Evolutionary conservation across 1,140 invertebrate species (phyloP).

Genomic region (Meteorus sp.): DNA sequence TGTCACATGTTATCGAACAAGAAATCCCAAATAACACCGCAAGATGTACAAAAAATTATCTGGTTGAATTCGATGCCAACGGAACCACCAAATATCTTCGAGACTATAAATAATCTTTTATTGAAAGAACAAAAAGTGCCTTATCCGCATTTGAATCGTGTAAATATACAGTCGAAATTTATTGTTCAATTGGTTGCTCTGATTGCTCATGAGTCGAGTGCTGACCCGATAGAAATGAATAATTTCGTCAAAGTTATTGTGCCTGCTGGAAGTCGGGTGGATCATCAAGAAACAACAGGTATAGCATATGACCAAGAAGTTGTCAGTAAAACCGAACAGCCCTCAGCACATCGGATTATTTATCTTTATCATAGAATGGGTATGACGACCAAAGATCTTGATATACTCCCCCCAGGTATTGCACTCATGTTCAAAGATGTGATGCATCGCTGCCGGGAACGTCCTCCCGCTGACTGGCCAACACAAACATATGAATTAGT

Average conservation of each 20-base stretch:
- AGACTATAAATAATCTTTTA: conserved; percentile 70
- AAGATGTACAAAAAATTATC: conserved; percentile 64
- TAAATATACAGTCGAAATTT: conserved; percentile 74
- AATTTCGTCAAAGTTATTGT: conserved; percentile 49
- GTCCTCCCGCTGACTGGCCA: conserved; percentile 79
- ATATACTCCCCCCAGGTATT: conserved; percentile 75
- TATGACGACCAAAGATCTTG: conserved; percentile 71
- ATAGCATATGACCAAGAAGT: conserved; percentile 44
- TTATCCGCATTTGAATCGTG: conserved; percentile 71
- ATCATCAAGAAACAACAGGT: conserved; percentile 43
- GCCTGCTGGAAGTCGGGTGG: conserved; percentile 47
- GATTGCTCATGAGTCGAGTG: conserved; percentile 34
- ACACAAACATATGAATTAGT: conserved; percentile 75
- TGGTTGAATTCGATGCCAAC: conserved; percentile 65
- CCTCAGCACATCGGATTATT: conserved; percentile 41
- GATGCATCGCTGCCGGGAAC: conserved; percentile 73
- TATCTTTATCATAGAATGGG: conserved; percentile 49
- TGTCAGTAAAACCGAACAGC: conserved; percentile 36
- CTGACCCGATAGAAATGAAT: conserved; percentile 37
- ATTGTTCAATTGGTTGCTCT: conserved; percentile 67
- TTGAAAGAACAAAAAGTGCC: conserved; percentile 54
- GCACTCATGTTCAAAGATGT: conserved; percentile 75
- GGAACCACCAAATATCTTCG: conserved; percentile 72
- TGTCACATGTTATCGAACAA: conserved; percentile 57
- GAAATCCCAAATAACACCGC: conserved; percentile 56